A percentile compares a stretch with the other conserved stretches of the same genome.
Evolutionary conservation across 2,888 invertebrate species (phyloP).

Genomic region (Chrysolina oricalcia): DNA sequence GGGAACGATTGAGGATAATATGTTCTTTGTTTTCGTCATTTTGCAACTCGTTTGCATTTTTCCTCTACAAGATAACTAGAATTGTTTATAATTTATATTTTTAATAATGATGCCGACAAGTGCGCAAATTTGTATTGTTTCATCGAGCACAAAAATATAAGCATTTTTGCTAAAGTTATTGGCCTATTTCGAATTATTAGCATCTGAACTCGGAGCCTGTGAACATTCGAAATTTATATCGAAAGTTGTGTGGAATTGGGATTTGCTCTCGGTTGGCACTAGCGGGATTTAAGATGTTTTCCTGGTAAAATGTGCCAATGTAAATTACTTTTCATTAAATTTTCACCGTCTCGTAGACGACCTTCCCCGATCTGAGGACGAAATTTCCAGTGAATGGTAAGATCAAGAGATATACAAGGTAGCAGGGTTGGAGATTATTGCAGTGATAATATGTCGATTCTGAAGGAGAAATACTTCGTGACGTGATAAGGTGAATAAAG

Average conservation of each 20-base stretch:
- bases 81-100: no score
- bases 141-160: no score
- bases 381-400: slow-evolving; percentile 8
- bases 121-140: no score
- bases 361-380: neutral
- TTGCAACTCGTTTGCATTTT: no score
- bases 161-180: no score
- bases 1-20: no score
- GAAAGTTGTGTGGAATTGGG: slow-evolving; percentile 32
- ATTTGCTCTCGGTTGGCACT: slow-evolving; percentile 39
- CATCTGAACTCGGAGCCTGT: slow-evolving; percentile 22
- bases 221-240: slow-evolving; percentile 31
- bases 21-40: no score
- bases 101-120: no score
- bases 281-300: slow-evolving; percentile 17
- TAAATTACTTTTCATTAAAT: slow-evolving; percentile 37
- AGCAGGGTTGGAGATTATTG: neutral
- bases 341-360: slow-evolving; percentile 16
- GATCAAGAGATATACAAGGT: neutral
- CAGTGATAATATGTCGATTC: neutral
- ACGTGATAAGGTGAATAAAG: no score
- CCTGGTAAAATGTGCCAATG: slow-evolving; percentile 32
- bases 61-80: no score
- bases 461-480: neutral
- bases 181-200: neutral